Base-by-base conservation (phyloP, 2,888 invertebrate genomes). In the Archips crataeganus region DNA sequence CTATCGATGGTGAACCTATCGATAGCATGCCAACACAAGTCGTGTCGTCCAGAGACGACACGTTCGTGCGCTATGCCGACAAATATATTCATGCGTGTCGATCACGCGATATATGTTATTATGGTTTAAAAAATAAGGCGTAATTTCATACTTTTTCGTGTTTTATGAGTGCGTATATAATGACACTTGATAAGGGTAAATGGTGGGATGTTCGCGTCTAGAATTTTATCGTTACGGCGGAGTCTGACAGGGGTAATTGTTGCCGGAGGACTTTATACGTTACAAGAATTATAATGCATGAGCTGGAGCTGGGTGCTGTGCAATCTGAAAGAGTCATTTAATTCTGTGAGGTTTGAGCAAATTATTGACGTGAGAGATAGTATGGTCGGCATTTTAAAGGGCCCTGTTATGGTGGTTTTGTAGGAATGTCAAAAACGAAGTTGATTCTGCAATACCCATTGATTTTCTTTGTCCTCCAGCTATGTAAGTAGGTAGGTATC, bases 31-130 rank as follows among this genome's bases (percentile, higher is more conserved):
- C 39, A 39, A 4, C 39, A 4, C 39, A 6, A 39, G 6, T 39
- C 39, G 75, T 82, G 79, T 85, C 85, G 84, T 84, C 85, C 85
- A 79, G 78, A 84, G 47, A 68, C 70, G 82, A 87, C 89, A 88
- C 86, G 88, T 87, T 84, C 79, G 90, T 90, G 89, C 87, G 79
- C 85, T 90, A 89, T 90, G 89, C 86, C 80, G 81, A 83, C 83
- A 82, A 84, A 81, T 81, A 81, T 80, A 80, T 77, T 73, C 75
- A 71, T 75, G 71, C 62, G 75, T 77, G 76, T 75, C 49, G 75
- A 71, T 72, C 65, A 54, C 54, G 36, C 45, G 54, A 47, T 39
- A 60, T 64, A 15, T 70, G 63, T 64, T 75, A 71, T 76, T 76
- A 76, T 71, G 57, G 66, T 45, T 64, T 47, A 57, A 67, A 68